Evolutionary conservation across 2,888 invertebrate species (phyloP).

Genomic region (Rhodophaea formosa): DNA sequence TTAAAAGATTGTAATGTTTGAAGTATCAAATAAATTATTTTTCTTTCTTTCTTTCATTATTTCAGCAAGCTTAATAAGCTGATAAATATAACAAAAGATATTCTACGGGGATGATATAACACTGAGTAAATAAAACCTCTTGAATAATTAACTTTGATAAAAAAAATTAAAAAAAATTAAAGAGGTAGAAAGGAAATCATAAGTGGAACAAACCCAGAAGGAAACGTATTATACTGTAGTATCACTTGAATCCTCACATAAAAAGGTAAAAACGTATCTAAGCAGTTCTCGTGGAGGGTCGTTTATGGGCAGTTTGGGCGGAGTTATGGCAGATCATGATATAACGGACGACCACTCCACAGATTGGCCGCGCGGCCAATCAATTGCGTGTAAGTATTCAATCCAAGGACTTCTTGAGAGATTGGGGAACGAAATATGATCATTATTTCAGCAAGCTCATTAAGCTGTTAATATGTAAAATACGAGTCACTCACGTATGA

Average conservation of each 20-base stretch:
- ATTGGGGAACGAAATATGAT: background rate
- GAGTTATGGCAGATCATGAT: conserved; percentile 28
- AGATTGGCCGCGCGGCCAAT: conserved; percentile 31
- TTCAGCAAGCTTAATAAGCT: too few relatives aligned
- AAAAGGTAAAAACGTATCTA: conserved; percentile 26
- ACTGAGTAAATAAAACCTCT: background rate
- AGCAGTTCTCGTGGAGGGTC: conserved; percentile 24
- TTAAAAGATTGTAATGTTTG: too few relatives aligned
- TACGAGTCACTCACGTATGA: too few relatives aligned
- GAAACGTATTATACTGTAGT: conserved; percentile 17
- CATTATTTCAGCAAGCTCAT: too few relatives aligned
- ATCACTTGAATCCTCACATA: conserved; percentile 26
- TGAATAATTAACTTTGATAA: too few relatives aligned
- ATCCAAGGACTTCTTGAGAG: conserved; percentile 19
- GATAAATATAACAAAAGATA: too few relatives aligned
- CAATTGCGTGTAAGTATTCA: conserved; percentile 30
- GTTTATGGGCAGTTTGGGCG: conserved; percentile 27
- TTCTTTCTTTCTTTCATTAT: too few relatives aligned
- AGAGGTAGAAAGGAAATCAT: too few relatives aligned
- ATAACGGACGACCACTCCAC: conserved; percentile 30
- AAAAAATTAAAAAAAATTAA: too few relatives aligned
- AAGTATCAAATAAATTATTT: too few relatives aligned
- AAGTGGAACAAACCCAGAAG: too few relatives aligned
- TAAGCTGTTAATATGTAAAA: too few relatives aligned
- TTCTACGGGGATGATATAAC: background rate